Evolutionary conservation across 2,797 vertebrate species (phyloP), one percentile per base, ranked within the genome.

Genomic region (Danio choprae): DNA sequence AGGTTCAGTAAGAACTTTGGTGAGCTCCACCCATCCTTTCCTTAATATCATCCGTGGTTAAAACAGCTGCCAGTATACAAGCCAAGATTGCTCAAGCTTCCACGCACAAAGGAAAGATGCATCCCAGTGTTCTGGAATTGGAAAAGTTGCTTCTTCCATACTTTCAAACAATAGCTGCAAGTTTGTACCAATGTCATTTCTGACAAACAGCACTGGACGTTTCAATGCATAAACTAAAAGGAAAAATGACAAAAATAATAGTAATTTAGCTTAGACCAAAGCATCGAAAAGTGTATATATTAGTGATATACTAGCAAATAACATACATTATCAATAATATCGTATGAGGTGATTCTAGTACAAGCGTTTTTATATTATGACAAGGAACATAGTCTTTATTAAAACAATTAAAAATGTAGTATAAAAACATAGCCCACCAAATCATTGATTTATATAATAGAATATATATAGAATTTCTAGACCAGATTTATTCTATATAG

Each of bases 21-120:
- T 51, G 69, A 58, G 60, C 41, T 44, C 58, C 56, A 67, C 70
- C 62, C 22, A 46, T 53, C 40, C 22, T 59, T 83, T 69, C 70
- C 81, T 69, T 55, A 62, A 51, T 65, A 38, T 67, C 53, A 64
- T 78, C 44, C 64, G 63, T 13, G 60, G 68, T 65, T 75, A 67
- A 36, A 60, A 50, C 65, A 77, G 74, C 58, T 82, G 68, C 48
- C 69, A 22, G 64, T 53, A 53, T 29, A 29, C 51, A 44, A 74
- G 4, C 12, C 9, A 56, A 46, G 29, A 72, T 68, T 44, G 44
- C 70, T 74, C 60, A 64, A 76, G 59, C 18, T 53, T 48, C 58
- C 48, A 55, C 38, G 60, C 55, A 40, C 18, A 82, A 43, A 74
- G 48, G 62, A 72, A 65, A 74, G 46, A 62, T 67, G 40, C 62